Evolutionary conservation across 2,113 vertebrate genomes (phyloP).

Genomic region (Paedocypris sp.): DNA sequence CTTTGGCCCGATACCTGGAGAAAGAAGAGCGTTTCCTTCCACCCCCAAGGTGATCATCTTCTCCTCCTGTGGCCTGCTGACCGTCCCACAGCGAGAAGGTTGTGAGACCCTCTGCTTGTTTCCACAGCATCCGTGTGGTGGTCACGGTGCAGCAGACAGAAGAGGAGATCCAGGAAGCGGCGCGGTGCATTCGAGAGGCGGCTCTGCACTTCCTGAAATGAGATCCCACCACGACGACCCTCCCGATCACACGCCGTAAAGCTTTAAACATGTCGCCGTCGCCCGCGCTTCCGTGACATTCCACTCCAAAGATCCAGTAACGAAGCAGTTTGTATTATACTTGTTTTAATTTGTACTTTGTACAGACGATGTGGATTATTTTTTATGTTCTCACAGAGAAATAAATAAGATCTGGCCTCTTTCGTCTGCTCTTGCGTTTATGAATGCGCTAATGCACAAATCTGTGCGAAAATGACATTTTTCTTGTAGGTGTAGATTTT

Average conservation of each 20-base stretch:
- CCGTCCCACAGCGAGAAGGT: too few relatives aligned
- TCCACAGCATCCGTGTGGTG: slow-evolving; percentile 80
- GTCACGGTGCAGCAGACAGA: slow-evolving; percentile 81
- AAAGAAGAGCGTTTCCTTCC: slow-evolving; percentile 88
- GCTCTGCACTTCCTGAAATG: slow-evolving; percentile 60
- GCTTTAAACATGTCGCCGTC: background rate
- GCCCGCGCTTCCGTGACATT: background rate
- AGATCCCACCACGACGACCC: background rate
- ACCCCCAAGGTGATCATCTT: slow-evolving; percentile 71
- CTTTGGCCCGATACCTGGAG: slow-evolving; percentile 83
- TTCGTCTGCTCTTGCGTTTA: too few relatives aligned
- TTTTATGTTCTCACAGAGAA: slow-evolving; percentile 17
- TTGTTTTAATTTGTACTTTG: slow-evolving; percentile 1
- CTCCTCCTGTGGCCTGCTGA: background rate
- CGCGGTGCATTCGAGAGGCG: slow-evolving; percentile 71
- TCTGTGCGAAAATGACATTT: too few relatives aligned
- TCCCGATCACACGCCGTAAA: background rate
- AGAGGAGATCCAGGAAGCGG: slow-evolving; percentile 73
- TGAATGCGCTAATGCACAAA: too few relatives aligned
- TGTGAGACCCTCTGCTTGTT: background rate
- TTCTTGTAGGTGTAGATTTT: too few relatives aligned
- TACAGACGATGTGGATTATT: slow-evolving; percentile 13
- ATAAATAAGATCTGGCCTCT: slow-evolving; percentile 19
- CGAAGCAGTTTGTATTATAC: background rate
- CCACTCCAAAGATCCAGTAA: background rate